A percentile compares a stretch with the other conserved stretches of the same genome.
Evolutionary conservation across 2,113 vertebrate genomes (phyloP).

Genomic region (Stigmatopora nigra): DNA sequence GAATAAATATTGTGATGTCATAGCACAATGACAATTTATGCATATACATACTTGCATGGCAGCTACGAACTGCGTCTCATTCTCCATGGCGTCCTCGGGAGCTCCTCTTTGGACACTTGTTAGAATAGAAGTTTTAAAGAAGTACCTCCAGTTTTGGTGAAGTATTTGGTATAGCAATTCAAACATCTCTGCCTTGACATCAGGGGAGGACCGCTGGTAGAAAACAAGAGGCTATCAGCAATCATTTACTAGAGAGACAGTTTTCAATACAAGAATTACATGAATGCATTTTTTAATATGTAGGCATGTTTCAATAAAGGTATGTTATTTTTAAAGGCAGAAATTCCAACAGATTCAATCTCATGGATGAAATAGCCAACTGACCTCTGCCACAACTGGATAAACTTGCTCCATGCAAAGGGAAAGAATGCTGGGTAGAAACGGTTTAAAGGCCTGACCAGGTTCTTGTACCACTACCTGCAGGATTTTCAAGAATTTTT

Average conservation of each 20-base stretch:
- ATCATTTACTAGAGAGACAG: background rate
- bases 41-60: slow-evolving; percentile 85
- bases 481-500: slow-evolving; percentile 95
- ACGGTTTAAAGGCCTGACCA: slow-evolving; percentile 93
- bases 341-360: background rate
- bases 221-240: slow-evolving; percentile 2
- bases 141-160: slow-evolving; percentile 98
- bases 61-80: slow-evolving; percentile 89
- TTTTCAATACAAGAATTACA: background rate
- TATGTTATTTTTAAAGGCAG: too few species aligned
- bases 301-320: background rate
- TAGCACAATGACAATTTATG: background rate
- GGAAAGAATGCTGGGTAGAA: slow-evolving; percentile 90
- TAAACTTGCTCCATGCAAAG: slow-evolving; percentile 98
- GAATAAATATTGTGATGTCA: background rate
- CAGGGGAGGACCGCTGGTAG: slow-evolving; percentile 85
- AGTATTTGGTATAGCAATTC: slow-evolving; percentile 94
- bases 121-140: slow-evolving; percentile 90
- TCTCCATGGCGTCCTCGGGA: slow-evolving; percentile 90
- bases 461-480: slow-evolving; percentile 98
- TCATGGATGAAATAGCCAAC: slow-evolving; percentile 11
- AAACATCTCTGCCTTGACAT: slow-evolving; percentile 93
- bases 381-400: slow-evolving; percentile 93
- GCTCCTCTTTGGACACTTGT: slow-evolving; percentile 84
- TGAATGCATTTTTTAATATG: background rate